phyloP scores from a whole-genome alignment of 2,113 vertebrate genomes.

The Ailuropoda melanoleuca region DNA sequence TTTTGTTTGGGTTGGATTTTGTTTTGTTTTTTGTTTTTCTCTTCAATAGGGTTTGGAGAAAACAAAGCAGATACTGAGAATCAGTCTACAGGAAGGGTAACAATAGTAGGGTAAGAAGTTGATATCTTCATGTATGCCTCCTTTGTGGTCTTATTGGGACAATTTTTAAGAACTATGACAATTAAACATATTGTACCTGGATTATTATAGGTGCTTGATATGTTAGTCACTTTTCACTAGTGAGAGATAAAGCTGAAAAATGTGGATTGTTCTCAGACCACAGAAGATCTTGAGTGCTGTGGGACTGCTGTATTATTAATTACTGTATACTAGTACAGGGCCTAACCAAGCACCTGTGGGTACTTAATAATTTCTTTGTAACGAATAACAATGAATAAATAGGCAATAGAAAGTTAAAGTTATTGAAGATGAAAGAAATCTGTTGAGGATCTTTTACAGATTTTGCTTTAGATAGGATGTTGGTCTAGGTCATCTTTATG shows the following conservation, averaged over 20 bases:
- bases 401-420: background rate
- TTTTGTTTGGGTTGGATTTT: background rate
- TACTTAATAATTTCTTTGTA: background rate
- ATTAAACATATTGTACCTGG: background rate
- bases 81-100: background rate
- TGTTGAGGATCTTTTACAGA: background rate
- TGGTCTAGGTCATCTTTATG: background rate
- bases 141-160: background rate
- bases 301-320: background rate
- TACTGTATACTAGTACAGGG: background rate
- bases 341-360: background rate
- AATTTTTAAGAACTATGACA: background rate
- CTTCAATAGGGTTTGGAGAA: background rate
- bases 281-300: background rate
- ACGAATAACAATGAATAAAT: background rate
- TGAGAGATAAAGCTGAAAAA: background rate
- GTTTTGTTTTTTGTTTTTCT: background rate
- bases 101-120: background rate
- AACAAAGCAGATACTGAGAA: background rate
- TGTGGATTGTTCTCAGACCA: background rate
- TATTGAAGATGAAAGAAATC: background rate
- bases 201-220: background rate
- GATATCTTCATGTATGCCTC: background rate
- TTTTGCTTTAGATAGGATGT: background rate
- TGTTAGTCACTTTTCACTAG: background rate